These are phyloP conservation scores for Coelopa pilipes DNA, from an alignment of 2,888 invertebrate species.

Conservation along the genomic window DNA sequence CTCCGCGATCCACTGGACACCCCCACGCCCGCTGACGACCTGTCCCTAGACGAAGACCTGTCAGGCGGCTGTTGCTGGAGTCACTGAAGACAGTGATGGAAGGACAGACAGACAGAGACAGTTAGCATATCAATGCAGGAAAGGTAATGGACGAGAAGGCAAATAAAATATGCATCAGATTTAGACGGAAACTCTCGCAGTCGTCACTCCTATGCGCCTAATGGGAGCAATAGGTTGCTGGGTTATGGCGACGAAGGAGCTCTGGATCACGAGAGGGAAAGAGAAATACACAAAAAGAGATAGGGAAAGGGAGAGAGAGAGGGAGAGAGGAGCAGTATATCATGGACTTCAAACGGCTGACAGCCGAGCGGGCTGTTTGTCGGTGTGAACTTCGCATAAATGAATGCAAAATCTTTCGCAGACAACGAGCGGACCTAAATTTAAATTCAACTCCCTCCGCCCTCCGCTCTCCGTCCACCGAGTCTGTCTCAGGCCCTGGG, in stretches of 20 bases:
- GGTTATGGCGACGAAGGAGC: conserved; percentile 31
- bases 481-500: too few relatives aligned
- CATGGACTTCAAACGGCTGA: conserved; percentile 31
- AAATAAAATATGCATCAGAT: conserved; percentile 30
- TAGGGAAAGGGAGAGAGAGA: background rate
- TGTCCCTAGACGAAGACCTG: too few relatives aligned
- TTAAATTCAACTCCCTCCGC: background rate
- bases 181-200: conserved; percentile 11
- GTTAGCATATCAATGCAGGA: too few relatives aligned
- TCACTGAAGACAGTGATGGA: too few relatives aligned
- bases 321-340: background rate
- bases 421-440: conserved; percentile 18
- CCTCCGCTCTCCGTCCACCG: background rate
- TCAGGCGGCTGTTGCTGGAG: too few relatives aligned
- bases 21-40: too few relatives aligned
- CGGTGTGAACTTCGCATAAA: conserved; percentile 39
- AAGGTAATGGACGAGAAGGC: too few relatives aligned
- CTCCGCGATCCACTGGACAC: too few relatives aligned
- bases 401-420: conserved; percentile 36
- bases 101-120: too few relatives aligned
- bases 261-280: background rate
- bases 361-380: conserved; percentile 19
- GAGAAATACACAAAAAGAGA: background rate
- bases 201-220: conserved; percentile 21
- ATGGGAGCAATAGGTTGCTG: conserved; percentile 40